Evolutionary conservation across 2,888 invertebrate species (phyloP).

Genomic region (Erebia epiphron): DNA sequence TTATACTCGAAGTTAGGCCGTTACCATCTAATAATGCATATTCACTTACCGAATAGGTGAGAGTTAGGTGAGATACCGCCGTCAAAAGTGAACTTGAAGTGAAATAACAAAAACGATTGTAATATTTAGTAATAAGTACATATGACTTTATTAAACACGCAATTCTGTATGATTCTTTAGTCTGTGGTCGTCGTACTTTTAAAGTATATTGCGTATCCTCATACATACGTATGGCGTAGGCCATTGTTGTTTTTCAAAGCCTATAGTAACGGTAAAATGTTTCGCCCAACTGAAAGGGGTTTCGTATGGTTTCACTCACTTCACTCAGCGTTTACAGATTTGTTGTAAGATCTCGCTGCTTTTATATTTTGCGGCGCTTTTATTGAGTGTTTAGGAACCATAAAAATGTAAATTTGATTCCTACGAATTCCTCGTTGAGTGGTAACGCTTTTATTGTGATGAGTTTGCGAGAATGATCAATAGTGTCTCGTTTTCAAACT

Average conservation of each 20-base stretch:
- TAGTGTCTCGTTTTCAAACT: constrained; percentile 4
- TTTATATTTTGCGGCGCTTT: constrained; percentile 68
- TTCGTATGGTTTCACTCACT: constrained; percentile 56
- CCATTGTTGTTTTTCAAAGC: constrained; percentile 81
- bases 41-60: no score
- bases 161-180: constrained; percentile 45
- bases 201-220: constrained; percentile 77
- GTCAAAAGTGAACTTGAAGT: no score
- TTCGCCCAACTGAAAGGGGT: constrained; percentile 66
- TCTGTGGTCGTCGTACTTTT: constrained; percentile 63
- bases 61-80: no score
- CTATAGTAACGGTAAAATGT: constrained; percentile 55
- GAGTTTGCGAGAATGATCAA: constrained; percentile 33
- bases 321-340: constrained; percentile 65
- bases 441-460: constrained; percentile 42
- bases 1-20: no score
- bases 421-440: constrained; percentile 33
- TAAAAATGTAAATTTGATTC: constrained; percentile 72
- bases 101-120: no score
- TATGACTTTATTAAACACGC: not conserved
- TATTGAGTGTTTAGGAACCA: constrained; percentile 74
- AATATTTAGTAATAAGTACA: no score
- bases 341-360: constrained; percentile 59
- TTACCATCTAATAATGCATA: no score
- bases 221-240: constrained; percentile 67